These are phyloP conservation scores for Trypoxylus dichotomus DNA, from an alignment of 1,140 invertebrate species.

Conservation along the genomic window DNA sequence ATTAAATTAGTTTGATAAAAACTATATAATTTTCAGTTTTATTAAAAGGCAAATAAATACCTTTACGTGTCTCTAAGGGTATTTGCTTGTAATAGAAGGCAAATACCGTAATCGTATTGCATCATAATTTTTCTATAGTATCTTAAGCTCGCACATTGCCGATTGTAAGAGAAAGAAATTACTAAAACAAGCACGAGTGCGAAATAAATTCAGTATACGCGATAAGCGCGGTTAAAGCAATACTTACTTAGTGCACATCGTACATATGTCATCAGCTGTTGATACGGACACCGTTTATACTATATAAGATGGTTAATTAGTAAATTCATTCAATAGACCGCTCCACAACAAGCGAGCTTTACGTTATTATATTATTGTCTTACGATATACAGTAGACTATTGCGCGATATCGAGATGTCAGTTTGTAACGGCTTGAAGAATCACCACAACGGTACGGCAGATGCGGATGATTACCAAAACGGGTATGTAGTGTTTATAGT, in stretches of 20 bases:
- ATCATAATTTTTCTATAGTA: not conserved
- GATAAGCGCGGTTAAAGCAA: not conserved
- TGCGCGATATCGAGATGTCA: not conserved
- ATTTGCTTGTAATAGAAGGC: too few relatives aligned
- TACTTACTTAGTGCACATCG: not conserved
- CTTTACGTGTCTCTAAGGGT: too few relatives aligned
- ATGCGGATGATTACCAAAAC: not conserved
- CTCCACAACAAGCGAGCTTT: not conserved
- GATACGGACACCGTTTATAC: not conserved
- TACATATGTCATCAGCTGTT: not conserved
- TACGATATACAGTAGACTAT: too few relatives aligned
- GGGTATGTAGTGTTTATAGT: not conserved
- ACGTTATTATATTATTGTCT: not conserved
- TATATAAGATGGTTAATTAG: constrained; percentile 3
- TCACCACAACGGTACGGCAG: not conserved
- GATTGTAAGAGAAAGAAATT: not conserved
- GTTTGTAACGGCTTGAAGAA: not conserved
- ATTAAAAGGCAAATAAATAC: too few relatives aligned
- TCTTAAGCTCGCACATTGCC: too few relatives aligned
- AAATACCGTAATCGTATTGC: too few relatives aligned
- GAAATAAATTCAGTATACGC: not conserved
- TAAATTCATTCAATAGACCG: not conserved
- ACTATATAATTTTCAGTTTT: too few relatives aligned
- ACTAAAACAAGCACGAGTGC: not conserved
- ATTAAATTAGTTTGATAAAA: too few relatives aligned